These are phyloP conservation scores for Leistus spinibarbis DNA, from an alignment of 2,888 invertebrate genomes.

Conservation along the genomic window DNA sequence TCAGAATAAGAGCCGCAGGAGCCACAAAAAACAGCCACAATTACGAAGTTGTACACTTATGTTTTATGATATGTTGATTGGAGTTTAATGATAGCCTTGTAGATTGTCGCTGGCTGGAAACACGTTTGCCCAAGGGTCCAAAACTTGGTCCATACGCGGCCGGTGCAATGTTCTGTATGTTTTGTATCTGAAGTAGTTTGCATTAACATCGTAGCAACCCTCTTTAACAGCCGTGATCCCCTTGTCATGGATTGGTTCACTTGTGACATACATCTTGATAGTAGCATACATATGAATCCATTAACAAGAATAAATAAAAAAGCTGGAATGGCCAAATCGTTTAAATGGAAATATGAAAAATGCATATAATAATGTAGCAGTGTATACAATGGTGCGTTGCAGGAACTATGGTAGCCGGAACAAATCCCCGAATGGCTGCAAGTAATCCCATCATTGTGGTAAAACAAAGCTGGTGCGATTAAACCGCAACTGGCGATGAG, in stretches of 20 bases:
- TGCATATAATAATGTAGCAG: neutral
- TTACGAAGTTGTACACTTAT: neutral
- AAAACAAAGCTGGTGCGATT: neutral
- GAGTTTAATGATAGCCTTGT: neutral
- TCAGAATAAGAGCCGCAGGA: neutral
- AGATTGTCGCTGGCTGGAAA: neutral
- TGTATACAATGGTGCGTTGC: neutral
- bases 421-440: neutral
- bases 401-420: neutral
- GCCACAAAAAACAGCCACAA: neutral
- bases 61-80: neutral
- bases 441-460: neutral
- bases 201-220: neutral
- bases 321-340: neutral
- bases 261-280: neutral
- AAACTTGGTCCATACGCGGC: neutral
- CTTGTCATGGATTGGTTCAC: neutral
- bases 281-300: no score
- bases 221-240: neutral
- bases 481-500: neutral
- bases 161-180: neutral
- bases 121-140: neutral
- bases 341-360: neutral
- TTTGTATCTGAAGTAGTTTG: neutral
- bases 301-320: neutral